Conservation (phyloP, 1,140 invertebrate species). For the Camponotus floridanus region DNA sequence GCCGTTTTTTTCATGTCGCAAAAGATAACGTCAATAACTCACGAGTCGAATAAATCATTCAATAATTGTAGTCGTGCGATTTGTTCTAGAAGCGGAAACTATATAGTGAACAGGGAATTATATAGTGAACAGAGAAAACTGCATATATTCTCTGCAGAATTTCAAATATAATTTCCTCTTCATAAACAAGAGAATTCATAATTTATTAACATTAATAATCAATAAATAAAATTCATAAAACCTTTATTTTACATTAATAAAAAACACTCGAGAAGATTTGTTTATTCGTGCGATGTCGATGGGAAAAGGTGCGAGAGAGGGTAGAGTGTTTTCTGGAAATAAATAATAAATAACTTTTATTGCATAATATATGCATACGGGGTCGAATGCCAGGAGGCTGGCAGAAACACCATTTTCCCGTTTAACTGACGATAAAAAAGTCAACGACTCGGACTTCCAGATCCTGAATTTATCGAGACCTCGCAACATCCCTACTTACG, state of each 20-base stretch:
- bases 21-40: conserved; percentile 14
- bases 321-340: background rate
- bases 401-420: conserved; percentile 53
- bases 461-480: conserved; percentile 62
- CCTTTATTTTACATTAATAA: no score
- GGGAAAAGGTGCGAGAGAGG: background rate
- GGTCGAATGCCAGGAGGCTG: background rate
- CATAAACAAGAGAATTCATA: background rate
- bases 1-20: background rate
- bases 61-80: background rate
- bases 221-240: background rate
- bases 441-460: conserved; percentile 51
- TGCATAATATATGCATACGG: conserved; percentile 20
- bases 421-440: conserved; percentile 56
- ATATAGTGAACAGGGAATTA: background rate
- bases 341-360: conserved; percentile 31
- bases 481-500: conserved; percentile 50
- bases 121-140: no score
- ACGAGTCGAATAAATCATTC: background rate
- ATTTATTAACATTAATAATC: background rate
- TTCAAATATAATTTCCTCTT: background rate
- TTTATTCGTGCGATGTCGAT: background rate
- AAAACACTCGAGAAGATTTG: background rate
- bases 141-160: background rate
- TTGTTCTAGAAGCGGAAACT: background rate